phyloP scores from a whole-genome alignment of 2,888 invertebrate species.

The Leptinotarsa peninsularis region DNA sequence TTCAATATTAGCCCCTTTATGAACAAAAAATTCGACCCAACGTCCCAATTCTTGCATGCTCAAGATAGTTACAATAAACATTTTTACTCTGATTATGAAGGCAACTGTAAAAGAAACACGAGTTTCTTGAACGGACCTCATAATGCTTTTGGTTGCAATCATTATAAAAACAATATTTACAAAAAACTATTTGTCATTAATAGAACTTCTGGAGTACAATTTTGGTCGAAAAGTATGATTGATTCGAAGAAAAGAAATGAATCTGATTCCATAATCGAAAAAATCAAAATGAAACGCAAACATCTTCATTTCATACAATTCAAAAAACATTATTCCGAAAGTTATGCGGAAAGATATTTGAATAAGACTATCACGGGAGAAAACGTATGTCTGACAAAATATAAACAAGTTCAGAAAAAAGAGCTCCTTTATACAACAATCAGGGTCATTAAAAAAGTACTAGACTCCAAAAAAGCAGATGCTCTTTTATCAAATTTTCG shows the following conservation, averaged over 20 bases:
- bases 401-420: conserved; percentile 9
- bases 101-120: conserved; percentile 48
- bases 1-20: conserved; percentile 45
- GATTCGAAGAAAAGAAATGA: conserved; percentile 29
- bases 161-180: conserved; percentile 43
- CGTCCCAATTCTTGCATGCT: conserved; percentile 45
- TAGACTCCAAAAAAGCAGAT: conserved; percentile 14
- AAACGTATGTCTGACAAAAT: conserved; percentile 28
- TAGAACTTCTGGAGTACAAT: conserved; percentile 46
- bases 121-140: conserved; percentile 40
- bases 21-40: conserved; percentile 33
- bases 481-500: conserved; percentile 8
- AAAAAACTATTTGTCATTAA: conserved; percentile 49
- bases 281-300: neutral
- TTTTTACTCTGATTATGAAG: conserved; percentile 49
- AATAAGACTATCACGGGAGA: conserved; percentile 23
- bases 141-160: conserved; percentile 50
- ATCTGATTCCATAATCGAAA: neutral
- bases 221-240: conserved; percentile 44
- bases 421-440: conserved; percentile 23
- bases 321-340: conserved; percentile 29
- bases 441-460: conserved; percentile 21
- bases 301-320: conserved; percentile 31
- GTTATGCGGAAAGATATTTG: conserved; percentile 37
- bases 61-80: conserved; percentile 52